Percentiles rank a stretch among this genome's conserved stretches.
These are phyloP conservation scores for Ficedula albicollis DNA, from an alignment of 2,797 vertebrate genomes.

Conservation along the genomic window DNA sequence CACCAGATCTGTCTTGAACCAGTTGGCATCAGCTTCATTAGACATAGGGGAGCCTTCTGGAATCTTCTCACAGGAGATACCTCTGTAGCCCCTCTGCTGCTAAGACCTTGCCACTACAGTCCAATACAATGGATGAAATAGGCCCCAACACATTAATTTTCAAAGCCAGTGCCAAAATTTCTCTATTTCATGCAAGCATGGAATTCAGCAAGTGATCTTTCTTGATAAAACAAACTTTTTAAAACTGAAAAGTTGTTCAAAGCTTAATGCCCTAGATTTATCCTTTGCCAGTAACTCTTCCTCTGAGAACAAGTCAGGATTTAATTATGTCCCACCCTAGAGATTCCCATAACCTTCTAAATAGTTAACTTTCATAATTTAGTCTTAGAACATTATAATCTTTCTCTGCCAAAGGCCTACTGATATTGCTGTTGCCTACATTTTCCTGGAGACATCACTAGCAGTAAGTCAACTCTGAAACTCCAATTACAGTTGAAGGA, in stretches of 20 bases:
- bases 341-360: not conserved
- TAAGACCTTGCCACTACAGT: not conserved
- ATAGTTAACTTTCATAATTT: not conserved
- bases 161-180: not conserved
- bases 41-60: not conserved
- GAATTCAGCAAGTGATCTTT: not conserved
- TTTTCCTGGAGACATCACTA: not conserved
- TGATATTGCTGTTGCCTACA: not conserved
- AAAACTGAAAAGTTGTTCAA: not conserved
- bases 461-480: not conserved
- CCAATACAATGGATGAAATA: not conserved
- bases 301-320: not conserved
- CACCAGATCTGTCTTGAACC: fast-evolving
- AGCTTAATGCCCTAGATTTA: not conserved
- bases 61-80: not conserved
- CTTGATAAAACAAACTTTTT: not conserved
- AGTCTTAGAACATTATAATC: not conserved
- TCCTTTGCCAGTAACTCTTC: not conserved
- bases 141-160: not conserved
- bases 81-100: not conserved
- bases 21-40: fast-evolving
- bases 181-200: not conserved
- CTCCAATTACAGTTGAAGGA: not conserved
- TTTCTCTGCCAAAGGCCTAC: not conserved
- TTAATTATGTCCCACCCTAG: not conserved